A percentile compares a stretch with the other conserved stretches of the same genome.
Evolutionary conservation across 1,140 invertebrate species (phyloP).

Genomic region (Anastatus disparis): DNA sequence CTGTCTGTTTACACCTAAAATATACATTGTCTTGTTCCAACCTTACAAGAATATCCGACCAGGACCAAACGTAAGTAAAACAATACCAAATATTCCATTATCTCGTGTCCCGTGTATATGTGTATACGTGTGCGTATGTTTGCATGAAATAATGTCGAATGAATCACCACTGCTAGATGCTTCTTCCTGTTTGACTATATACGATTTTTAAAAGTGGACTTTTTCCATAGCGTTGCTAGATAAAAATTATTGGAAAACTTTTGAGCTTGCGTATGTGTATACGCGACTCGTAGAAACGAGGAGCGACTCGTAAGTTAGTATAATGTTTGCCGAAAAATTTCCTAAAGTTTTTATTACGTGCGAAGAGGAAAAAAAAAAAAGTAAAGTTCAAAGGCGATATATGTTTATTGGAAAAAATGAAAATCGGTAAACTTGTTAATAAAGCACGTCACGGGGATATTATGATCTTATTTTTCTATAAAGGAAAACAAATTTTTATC

Average conservation of each 20-base stretch:
- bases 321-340: neutral
- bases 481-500: too few relatives aligned
- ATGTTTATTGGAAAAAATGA: too few relatives aligned
- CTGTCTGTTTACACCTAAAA: slow-evolving; percentile 83
- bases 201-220: slow-evolving; percentile 8
- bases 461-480: too few relatives aligned
- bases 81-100: too few relatives aligned
- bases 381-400: too few relatives aligned
- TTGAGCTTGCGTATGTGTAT: too few relatives aligned
- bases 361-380: too few relatives aligned
- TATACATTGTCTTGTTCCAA: slow-evolving; percentile 81
- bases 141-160: neutral
- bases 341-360: neutral
- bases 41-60: slow-evolving; percentile 80
- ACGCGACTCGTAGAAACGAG: too few relatives aligned
- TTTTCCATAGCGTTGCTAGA: neutral
- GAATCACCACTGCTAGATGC: slow-evolving; percentile 7
- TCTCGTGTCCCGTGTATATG: too few relatives aligned
- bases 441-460: too few relatives aligned
- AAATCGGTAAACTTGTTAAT: too few relatives aligned
- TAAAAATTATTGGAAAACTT: slow-evolving; percentile 39
- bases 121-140: neutral
- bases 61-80: slow-evolving; percentile 61
- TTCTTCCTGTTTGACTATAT: neutral
- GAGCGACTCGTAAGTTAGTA: slow-evolving; percentile 14